phyloP scores from a whole-genome alignment of 2,113 vertebrate species.

The Takifugu bimaculatus region DNA sequence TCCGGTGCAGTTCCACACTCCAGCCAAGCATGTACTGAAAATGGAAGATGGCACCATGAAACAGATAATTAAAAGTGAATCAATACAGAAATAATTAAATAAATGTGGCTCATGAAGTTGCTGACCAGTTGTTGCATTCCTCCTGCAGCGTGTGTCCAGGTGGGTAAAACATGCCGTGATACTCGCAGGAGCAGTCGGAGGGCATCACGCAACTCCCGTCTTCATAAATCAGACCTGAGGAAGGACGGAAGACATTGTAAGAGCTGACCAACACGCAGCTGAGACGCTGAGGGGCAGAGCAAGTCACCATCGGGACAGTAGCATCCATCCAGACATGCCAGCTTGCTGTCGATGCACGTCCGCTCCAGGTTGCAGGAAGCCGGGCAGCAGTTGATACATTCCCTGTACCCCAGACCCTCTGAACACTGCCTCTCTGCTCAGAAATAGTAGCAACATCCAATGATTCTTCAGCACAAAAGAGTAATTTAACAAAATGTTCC shows the following conservation, averaged over 20 bases:
- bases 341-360: slow-evolving; percentile 86
- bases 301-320: slow-evolving; percentile 86
- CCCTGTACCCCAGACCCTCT: slow-evolving; percentile 78
- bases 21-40: slow-evolving; percentile 85
- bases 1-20: slow-evolving; percentile 91
- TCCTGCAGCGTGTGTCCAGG: slow-evolving; percentile 85
- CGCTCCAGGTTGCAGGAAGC: slow-evolving; percentile 78
- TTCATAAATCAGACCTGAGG: slow-evolving; percentile 85
- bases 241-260: not conserved
- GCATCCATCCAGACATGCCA: slow-evolving; percentile 92
- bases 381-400: slow-evolving; percentile 92
- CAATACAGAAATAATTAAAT: not conserved
- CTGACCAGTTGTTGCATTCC: slow-evolving; percentile 91
- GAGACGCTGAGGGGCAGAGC: too few species aligned
- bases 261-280: too few species aligned
- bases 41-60: not conserved
- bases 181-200: slow-evolving; percentile 89
- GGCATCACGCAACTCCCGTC: slow-evolving; percentile 82
- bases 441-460: not conserved
- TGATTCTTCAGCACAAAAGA: too few species aligned
- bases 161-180: slow-evolving; percentile 79
- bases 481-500: too few species aligned
- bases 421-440: slow-evolving; percentile 77
- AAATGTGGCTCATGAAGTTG: too few species aligned
- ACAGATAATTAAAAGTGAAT: not conserved